Percentiles rank a stretch among this genome's conserved stretches.
phyloP scores from a whole-genome alignment of 1,140 invertebrate species.

The Diprion similis region DNA sequence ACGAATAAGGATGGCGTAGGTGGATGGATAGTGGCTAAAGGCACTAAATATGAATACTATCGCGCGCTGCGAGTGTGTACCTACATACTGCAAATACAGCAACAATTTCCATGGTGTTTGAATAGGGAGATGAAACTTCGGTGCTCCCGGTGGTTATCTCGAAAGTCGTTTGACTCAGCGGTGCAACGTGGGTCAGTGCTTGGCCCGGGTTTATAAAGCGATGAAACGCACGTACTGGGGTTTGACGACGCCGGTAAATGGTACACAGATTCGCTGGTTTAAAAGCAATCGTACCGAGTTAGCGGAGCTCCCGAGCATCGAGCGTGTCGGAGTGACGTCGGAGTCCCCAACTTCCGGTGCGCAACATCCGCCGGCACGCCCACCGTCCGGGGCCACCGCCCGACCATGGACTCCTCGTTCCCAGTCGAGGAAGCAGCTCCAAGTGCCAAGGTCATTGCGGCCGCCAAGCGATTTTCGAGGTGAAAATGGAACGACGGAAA shows the following conservation, averaged over 20 bases:
- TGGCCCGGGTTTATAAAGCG: too few species aligned
- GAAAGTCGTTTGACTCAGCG: neutral
- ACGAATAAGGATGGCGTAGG: neutral
- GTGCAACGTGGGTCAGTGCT: too few species aligned
- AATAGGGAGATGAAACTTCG: neutral
- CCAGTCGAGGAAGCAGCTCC: neutral
- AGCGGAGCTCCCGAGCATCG: slow-evolving; percentile 47
- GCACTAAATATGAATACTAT: neutral
- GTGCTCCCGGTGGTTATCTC: neutral
- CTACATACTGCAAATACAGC: neutral
- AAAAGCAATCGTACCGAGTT: slow-evolving; percentile 31
- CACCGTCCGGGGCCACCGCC: slow-evolving; percentile 54
- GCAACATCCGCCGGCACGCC: slow-evolving; percentile 60
- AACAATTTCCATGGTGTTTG: neutral
- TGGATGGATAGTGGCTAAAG: neutral
- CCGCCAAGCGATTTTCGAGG: slow-evolving; percentile 9
- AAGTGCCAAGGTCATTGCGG: neutral
- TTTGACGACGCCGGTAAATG: too few species aligned
- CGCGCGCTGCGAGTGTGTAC: neutral
- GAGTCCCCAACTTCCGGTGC: slow-evolving; percentile 60
- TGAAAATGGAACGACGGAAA: slow-evolving; percentile 35
- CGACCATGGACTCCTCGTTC: slow-evolving; percentile 39
- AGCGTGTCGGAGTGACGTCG: slow-evolving; percentile 55
- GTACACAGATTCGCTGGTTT: neutral
- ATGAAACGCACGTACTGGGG: too few species aligned